These are phyloP conservation scores for Amphipoea oculea DNA, from an alignment of 2,888 invertebrate species.

Conservation along the genomic window DNA sequence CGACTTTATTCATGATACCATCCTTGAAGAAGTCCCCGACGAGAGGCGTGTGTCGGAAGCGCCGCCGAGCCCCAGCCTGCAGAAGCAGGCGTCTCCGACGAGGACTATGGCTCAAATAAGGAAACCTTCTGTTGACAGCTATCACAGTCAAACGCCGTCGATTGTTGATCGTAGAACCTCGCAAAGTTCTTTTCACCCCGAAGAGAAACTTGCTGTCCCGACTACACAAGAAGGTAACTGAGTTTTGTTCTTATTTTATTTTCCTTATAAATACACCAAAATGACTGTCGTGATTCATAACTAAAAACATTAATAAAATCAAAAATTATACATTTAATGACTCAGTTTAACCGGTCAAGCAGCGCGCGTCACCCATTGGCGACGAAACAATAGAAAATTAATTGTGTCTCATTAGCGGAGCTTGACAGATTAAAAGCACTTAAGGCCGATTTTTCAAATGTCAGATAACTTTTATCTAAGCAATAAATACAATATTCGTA, in stretches of 20 bases:
- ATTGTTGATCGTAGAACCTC: constrained; percentile 87
- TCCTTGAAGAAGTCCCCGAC: constrained; percentile 81
- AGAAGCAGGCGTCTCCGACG: constrained; percentile 86
- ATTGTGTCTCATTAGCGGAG: no score
- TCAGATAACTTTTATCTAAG: no score
- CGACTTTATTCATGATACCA: constrained; percentile 83
- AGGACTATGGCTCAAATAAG: constrained; percentile 80
- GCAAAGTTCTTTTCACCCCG: constrained; percentile 89
- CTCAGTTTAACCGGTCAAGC: no score
- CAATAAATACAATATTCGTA: no score
- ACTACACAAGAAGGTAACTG: constrained; percentile 85
- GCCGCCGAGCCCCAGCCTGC: constrained; percentile 77
- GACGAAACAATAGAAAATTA: no score
- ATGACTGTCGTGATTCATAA: not conserved
- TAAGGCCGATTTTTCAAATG: no score
- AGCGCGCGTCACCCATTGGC: no score
- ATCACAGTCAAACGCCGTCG: constrained; percentile 87
- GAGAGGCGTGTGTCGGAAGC: constrained; percentile 82
- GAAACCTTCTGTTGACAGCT: constrained; percentile 87
- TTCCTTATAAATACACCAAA: not conserved
- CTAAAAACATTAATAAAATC: not conserved
- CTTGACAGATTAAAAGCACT: no score
- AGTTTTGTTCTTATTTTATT: constrained; percentile 16
- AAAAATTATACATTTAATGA: not conserved
- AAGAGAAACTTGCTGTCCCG: constrained; percentile 88